Evolutionary conservation across 2,797 vertebrate genomes (phyloP), one percentile per base, ranked within the genome.

Genomic region (Neosilurus mollespiculum): DNA sequence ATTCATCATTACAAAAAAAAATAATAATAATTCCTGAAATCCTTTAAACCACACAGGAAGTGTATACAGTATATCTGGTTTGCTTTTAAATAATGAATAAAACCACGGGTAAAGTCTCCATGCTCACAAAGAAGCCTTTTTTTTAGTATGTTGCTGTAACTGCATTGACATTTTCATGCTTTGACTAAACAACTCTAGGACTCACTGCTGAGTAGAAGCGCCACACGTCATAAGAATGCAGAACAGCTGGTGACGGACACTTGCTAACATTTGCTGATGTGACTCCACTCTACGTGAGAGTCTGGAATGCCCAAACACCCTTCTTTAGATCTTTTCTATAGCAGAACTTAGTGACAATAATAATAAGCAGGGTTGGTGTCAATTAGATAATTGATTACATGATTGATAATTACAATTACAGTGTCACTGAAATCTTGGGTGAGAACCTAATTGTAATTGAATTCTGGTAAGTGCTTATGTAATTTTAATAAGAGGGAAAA

Each of bases 241-340:
- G 70, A 79, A 85, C 79, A 30, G 78, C 85, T 86, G 85, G 80
- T 54, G 81, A 82, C 59, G 18, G 56, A 78, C 20, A n/a, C n/a
- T 26, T 43, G 43, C 43, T 43, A 43, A 43, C 75, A 77, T 43
- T 75, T n/a, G 62, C 43, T 75, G 59, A 73, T 77, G 78, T 12
- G 78, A 61, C 37, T n/a, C 67, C 37, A 12, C 64, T 54, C 34
- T 53, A 43, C 43, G 22, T 37, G 75, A 77, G 56, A 62, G 58
- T 15, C 34, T 62, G 34, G 58, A 77, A 43, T n/a, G 58, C 37
- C 75, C 12, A 61, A 22, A 43, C 14, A 3, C 56, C 61, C 22
- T n/a, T 37, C 20, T 78, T 71, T 51, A 22, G 61, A 70, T 62
- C 30, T 0, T 59, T 53, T 66, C 43, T 80, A 30, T 70, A 56